Conservation (phyloP, 1,140 invertebrate species). For the Ruditapes philippinarum region DNA sequence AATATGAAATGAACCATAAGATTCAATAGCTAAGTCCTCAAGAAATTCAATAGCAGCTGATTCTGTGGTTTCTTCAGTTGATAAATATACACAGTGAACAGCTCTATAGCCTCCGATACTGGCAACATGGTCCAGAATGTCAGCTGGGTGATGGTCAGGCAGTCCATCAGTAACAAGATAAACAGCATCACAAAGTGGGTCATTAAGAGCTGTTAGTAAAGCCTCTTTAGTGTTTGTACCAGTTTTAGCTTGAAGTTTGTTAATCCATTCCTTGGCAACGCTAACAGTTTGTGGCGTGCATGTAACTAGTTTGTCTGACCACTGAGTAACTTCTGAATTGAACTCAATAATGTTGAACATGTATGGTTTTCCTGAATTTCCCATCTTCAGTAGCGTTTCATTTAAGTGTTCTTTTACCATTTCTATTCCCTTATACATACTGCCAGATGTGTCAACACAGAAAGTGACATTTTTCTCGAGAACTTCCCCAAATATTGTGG, state of each 20-base stretch:
- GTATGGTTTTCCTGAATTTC: slow-evolving; percentile 71
- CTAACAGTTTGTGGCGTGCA: slow-evolving; percentile 85
- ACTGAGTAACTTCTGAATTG: slow-evolving; percentile 85
- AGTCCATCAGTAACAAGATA: slow-evolving; percentile 86
- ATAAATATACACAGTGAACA: slow-evolving; percentile 85
- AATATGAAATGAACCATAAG: slow-evolving; percentile 85
- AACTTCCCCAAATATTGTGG: slow-evolving; percentile 83
- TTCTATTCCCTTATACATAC: slow-evolving; percentile 84
- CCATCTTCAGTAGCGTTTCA: slow-evolving; percentile 82
- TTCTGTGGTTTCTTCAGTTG: slow-evolving; percentile 79
- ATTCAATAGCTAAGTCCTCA: slow-evolving; percentile 85
- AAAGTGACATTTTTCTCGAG: slow-evolving; percentile 85
- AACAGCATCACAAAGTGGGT: slow-evolving; percentile 83
- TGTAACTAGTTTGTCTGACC: slow-evolving; percentile 86
- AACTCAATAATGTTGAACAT: slow-evolving; percentile 86
- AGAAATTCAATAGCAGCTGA: slow-evolving; percentile 83
- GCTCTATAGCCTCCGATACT: slow-evolving; percentile 72
- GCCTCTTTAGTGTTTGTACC: slow-evolving; percentile 86
- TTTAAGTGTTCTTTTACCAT: slow-evolving; percentile 86
- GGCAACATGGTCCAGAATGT: slow-evolving; percentile 83
- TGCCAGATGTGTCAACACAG: slow-evolving; percentile 86
- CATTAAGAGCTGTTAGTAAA: slow-evolving; percentile 83
- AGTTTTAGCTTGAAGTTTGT: slow-evolving; percentile 83
- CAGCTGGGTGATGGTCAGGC: slow-evolving; percentile 85
- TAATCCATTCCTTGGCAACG: slow-evolving; percentile 85